Evolutionary conservation across 2,888 invertebrate species (phyloP).

Genomic region (Metellina segmentata): DNA sequence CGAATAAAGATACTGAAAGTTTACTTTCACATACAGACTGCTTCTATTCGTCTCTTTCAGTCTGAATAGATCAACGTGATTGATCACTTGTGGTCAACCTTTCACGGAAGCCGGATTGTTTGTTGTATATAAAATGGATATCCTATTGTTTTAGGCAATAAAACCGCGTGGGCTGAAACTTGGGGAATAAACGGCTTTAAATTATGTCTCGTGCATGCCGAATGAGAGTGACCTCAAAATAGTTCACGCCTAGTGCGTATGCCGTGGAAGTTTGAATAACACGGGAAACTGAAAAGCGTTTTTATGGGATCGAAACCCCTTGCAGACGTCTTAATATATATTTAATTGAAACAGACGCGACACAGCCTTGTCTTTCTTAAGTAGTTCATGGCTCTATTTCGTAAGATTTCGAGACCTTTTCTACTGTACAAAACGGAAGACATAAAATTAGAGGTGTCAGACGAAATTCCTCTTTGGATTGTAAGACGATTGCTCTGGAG

Average conservation of each 20-base stretch:
- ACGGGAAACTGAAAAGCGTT: background rate
- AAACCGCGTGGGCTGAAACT: background rate
- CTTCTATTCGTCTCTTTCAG: background rate
- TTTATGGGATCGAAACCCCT: background rate
- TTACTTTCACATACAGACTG: background rate
- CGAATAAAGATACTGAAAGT: too few relatives aligned
- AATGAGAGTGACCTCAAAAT: slow-evolving; percentile 16
- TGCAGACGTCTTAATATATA: background rate
- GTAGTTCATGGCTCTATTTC: background rate
- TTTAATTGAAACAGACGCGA: background rate
- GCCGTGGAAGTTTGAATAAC: background rate
- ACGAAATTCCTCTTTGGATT: too few relatives aligned
- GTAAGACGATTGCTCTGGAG: too few relatives aligned
- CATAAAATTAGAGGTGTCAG: background rate
- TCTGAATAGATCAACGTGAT: slow-evolving; percentile 14
- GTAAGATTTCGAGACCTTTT: background rate
- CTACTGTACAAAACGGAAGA: background rate
- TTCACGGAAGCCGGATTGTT: background rate
- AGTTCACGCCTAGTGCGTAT: slow-evolving; percentile 10
- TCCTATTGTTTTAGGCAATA: slow-evolving; percentile 33
- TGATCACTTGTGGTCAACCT: slow-evolving; percentile 5
- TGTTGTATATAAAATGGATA: slow-evolving; percentile 22
- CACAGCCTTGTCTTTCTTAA: background rate
- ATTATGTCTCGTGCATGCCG: slow-evolving; percentile 3
- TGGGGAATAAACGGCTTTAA: background rate